Base-by-base conservation (phyloP, 53 echinoderm and acorn worm species). In the Paracentrotus lividus region DNA sequence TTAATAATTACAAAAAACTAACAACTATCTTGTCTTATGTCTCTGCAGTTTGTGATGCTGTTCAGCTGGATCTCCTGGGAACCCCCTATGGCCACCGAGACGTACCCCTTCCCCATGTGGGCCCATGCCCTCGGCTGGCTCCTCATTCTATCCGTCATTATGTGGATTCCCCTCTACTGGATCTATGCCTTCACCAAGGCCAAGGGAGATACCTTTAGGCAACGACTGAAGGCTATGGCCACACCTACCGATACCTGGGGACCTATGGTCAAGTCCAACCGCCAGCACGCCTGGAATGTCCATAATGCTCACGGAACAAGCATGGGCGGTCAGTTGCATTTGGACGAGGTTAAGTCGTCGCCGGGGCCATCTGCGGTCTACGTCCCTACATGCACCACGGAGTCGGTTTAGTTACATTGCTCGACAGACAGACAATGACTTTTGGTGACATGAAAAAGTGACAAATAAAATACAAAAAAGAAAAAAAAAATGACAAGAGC, bases 21-120 rank as follows among this genome's bases (percentile, higher is more conserved):
- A 16, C 38, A 40, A 18, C 15, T 40, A 66, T 16, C 5, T 72
- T 72, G 69, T 38, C 42, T 40, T 38, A n/a, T 81, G 45, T 81
- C 4, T 81, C 26, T 10, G 53, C 90, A 96, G 96, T 96, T 96
- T 95, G 95, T 96, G 44, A 93, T 96, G 55, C 21, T 96, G 81
- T 96, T 96, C 89, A 95, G 93, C 93, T 96, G 90, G 93, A 96
- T 96, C 45, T 93, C 93, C 29, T 96, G 96, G 96, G 52, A 52
- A n/a, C 94, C 93, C 54, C 96, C 96, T 32, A 92, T 64, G 43
- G 95, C 95, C 23, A 92, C 92, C 3, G 96, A 95, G 55, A 69
- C 92, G 16, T 94, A 94, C 64, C 84, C 65, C 23, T 95, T 93
- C 84, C 95, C 96, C 24, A 13, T 26, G 20, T 93, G 92, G 77